Percentiles rank a stretch among this genome's conserved stretches.
Evolutionary conservation across 2,113 vertebrate genomes (phyloP).

Genomic region (Eubucco bourcierii): DNA sequence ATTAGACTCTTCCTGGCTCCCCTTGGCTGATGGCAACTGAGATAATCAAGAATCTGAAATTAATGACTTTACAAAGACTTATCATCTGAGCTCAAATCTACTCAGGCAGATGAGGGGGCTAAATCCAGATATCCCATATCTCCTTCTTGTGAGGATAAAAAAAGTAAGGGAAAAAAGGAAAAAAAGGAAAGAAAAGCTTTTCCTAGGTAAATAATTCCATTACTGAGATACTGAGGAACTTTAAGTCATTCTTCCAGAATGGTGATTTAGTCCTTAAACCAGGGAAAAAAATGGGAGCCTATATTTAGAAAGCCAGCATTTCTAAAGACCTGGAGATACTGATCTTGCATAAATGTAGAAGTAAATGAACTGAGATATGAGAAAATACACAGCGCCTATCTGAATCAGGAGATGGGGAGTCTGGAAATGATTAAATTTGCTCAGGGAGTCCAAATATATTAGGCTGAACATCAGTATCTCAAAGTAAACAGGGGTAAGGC

Average conservation of each 20-base stretch:
- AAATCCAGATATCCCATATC: background rate
- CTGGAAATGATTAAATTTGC: constrained; percentile 35
- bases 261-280: constrained; percentile 15
- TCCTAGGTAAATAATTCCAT: background rate
- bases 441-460: constrained; percentile 37
- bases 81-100: background rate
- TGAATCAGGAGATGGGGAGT: constrained; percentile 43
- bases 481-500: constrained; percentile 27
- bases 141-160: background rate
- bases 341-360: constrained; percentile 60
- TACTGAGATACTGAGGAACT: background rate
- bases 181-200: background rate
- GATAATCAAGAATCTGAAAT: constrained; percentile 38
- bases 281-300: background rate
- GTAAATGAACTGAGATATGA: constrained; percentile 56
- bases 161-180: background rate
- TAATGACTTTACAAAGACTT: constrained; percentile 17
- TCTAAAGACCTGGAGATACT: constrained; percentile 34
- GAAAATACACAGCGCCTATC: constrained; percentile 44
- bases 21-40: background rate
- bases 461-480: background rate
- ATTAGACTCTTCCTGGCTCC: constrained; percentile 13
- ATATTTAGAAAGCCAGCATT: constrained; percentile 49
- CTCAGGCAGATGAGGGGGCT: background rate
- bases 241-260: background rate